Percentiles rank a stretch among this genome's conserved stretches.
Conservation (phyloP, 2,888 invertebrate species). For the Gisinianus flammeolus region DNA sequence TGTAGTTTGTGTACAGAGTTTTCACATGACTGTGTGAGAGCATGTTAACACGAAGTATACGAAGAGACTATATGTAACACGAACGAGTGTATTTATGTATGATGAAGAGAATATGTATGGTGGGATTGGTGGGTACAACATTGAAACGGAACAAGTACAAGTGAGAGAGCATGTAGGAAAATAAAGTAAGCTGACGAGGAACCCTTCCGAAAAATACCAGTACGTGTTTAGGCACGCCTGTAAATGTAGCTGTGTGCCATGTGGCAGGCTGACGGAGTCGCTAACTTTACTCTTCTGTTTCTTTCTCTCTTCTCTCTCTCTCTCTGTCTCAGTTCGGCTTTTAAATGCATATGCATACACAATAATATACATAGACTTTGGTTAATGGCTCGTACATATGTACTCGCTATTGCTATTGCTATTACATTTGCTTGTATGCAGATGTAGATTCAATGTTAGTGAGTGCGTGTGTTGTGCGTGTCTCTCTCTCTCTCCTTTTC, state of each 20-base stretch:
- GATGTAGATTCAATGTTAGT: neutral
- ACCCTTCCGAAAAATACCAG: constrained; percentile 33
- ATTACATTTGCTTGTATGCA: neutral
- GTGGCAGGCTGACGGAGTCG: constrained; percentile 26
- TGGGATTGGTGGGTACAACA: no score
- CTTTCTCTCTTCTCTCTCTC: neutral
- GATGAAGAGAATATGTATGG: no score
- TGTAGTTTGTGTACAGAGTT: no score
- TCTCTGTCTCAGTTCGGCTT: neutral
- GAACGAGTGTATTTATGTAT: no score
- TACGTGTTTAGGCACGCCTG: constrained; percentile 31
- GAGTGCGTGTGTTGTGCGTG: neutral
- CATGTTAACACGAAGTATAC: no score
- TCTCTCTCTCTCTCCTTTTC: neutral
- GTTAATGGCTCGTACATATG: neutral
- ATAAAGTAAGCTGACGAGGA: constrained; percentile 1
- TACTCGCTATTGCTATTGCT: neutral
- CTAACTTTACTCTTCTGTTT: constrained; percentile 23
- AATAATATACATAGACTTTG: neutral
- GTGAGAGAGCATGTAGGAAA: neutral
- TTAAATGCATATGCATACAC: neutral
- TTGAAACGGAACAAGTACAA: neutral
- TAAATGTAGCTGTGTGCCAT: constrained; percentile 21
- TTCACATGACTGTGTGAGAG: no score
- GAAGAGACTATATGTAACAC: no score